These are phyloP conservation scores for Cephus nigrinus DNA, from an alignment of 2,888 invertebrate genomes.

Conservation along the genomic window DNA sequence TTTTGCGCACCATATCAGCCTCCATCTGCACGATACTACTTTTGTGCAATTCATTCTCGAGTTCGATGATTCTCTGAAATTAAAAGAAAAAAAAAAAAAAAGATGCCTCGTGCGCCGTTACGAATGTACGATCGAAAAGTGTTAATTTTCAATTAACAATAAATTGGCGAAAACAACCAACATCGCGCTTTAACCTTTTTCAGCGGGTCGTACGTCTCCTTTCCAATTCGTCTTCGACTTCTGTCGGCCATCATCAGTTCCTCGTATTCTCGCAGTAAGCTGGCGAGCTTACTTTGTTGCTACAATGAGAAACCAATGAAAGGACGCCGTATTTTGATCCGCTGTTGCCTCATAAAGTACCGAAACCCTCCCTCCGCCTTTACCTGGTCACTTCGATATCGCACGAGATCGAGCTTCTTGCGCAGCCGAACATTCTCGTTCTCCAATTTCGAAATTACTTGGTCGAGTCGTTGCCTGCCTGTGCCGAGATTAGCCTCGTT, in stretches of 20 bases:
- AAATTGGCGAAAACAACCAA: too few relatives aligned
- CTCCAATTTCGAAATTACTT: conserved; percentile 47
- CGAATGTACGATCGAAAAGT: background rate
- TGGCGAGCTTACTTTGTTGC: conserved; percentile 52
- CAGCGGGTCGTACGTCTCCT: conserved; percentile 69
- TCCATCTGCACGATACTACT: conserved; percentile 85
- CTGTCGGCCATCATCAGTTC: conserved; percentile 50
- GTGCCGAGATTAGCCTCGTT: conserved; percentile 12
- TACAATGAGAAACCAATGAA: conserved; percentile 29
- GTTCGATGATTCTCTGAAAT: conserved; percentile 68
- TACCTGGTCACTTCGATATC: conserved; percentile 75
- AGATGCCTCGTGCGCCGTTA: background rate
- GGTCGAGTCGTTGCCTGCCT: conserved; percentile 36
- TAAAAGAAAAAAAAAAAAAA: background rate
- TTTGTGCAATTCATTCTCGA: conserved; percentile 86
- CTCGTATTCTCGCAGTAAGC: conserved; percentile 55
- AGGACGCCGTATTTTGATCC: background rate
- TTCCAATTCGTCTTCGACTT: conserved; percentile 51
- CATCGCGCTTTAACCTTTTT: conserved; percentile 70
- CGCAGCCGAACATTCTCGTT: conserved; percentile 58
- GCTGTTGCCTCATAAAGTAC: background rate
- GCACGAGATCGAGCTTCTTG: conserved; percentile 79
- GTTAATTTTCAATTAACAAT: too few relatives aligned
- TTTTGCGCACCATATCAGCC: conserved; percentile 81
- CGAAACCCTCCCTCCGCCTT: too few relatives aligned